These are phyloP conservation scores for Spermophilus dauricus DNA, from an alignment of 2,113 vertebrate genomes.

Conservation along the genomic window DNA sequence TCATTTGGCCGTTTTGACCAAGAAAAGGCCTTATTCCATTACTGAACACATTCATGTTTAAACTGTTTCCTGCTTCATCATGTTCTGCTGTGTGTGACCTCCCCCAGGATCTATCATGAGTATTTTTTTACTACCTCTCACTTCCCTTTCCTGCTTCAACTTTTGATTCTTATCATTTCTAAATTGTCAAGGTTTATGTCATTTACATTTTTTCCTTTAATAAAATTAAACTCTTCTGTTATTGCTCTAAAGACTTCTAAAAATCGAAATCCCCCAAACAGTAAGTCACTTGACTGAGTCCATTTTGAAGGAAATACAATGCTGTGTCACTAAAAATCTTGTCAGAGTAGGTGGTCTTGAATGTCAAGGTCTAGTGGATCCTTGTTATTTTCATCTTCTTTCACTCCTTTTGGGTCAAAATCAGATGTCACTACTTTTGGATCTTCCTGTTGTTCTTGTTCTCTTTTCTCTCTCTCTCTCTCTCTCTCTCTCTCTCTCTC, in stretches of 20 bases:
- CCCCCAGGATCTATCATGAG: slow-evolving; percentile 47
- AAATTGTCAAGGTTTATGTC: slow-evolving; percentile 70
- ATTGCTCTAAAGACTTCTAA: slow-evolving; percentile 51
- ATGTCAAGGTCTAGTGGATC: slow-evolving; percentile 62
- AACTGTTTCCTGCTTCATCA: slow-evolving; percentile 42
- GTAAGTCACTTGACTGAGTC: slow-evolving; percentile 28
- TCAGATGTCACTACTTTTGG: neutral
- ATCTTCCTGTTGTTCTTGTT: slow-evolving; percentile 27
- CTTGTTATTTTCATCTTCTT: slow-evolving; percentile 49
- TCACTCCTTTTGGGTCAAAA: slow-evolving; percentile 23
- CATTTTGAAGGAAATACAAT: slow-evolving; percentile 65
- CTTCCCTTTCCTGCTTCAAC: slow-evolving; percentile 80
- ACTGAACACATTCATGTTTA: neutral
- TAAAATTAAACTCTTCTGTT: slow-evolving; percentile 61
- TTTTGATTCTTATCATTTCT: slow-evolving; percentile 77
- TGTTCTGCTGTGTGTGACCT: slow-evolving; percentile 1
- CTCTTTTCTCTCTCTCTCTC: neutral
- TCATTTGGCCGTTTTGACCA: slow-evolving; percentile 26
- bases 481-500: neutral
- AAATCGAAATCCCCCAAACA: slow-evolving; percentile 10
- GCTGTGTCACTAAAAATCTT: slow-evolving; percentile 44
- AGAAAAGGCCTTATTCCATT: slow-evolving; percentile 8
- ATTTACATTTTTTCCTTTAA: slow-evolving; percentile 77
- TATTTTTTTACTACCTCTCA: slow-evolving; percentile 72
- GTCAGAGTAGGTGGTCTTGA: slow-evolving; percentile 29